Evolutionary conservation across 2,797 vertebrate species (phyloP), one percentile per base, ranked within the genome.

Genomic region (Rousettus madagascariensis): DNA sequence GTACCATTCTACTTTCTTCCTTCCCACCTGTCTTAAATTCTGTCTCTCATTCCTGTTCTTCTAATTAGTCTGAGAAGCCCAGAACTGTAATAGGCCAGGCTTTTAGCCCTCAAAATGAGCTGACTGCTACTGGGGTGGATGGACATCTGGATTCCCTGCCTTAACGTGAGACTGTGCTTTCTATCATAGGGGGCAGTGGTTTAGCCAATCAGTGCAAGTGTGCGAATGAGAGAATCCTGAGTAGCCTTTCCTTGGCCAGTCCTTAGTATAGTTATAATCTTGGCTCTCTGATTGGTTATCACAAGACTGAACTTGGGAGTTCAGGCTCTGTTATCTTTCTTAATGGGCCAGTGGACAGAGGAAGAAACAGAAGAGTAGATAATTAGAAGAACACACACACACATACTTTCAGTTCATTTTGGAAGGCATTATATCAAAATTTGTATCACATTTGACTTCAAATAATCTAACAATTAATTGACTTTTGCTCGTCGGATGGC

Each of bases 221-320:
- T 79, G 77, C 85, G 94, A 95, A 97, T 79, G 28, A 95, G 46
- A 74, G 68, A 89, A n/a, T 78, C 85, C n/a, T 19, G 57, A 83
- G 69, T 78, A 55, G 69, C 10, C 13, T 68, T 75, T 43, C n/a
- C 53, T 49, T 92, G 53, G 38, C 41, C 74, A 71, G 68, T 91
- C 59, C 63, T 49, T 9, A 26, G 57, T 46, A 24, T 57, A 95
- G 24, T 63, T 86, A 87, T 41, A 53, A 59, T 57, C 51, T 94
- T 3, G 1, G 38, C 77, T 88, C 71, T 92, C 77, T 92, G 63
- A 89, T 36, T 95, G 97, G 68, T 28, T 49, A 46, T 33, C 41
- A 41, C 75, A 71, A 91, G 59, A 85, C 55, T 36, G 61, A 41
- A 13, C 51, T 86, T 63, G 43, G 46, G 57, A 38, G 33, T 71